phyloP scores from a whole-genome alignment of 2,113 vertebrate species.

The Solenodon paradoxus region DNA sequence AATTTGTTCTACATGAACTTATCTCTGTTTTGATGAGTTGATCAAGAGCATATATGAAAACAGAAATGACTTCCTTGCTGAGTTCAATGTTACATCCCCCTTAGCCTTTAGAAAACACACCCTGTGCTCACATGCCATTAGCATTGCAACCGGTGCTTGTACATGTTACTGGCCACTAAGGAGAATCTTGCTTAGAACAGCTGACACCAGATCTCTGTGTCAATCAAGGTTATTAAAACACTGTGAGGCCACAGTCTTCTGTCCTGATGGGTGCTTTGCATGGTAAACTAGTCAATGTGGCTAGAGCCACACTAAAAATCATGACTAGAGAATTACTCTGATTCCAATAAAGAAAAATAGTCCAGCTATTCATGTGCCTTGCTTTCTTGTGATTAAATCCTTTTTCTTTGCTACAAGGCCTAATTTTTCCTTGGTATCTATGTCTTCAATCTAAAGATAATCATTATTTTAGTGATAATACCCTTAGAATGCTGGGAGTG shows the following conservation, averaged over 20 bases:
- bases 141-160: neutral
- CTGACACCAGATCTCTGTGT: neutral
- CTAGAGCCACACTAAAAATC: neutral
- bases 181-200: neutral
- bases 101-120: constrained; percentile 49
- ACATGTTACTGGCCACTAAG: neutral
- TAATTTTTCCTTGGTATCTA: neutral
- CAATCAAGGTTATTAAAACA: neutral
- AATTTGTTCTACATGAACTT: constrained; percentile 48
- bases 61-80: constrained; percentile 62
- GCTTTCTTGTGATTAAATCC: neutral
- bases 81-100: neutral
- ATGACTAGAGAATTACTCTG: neutral
- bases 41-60: constrained; percentile 69
- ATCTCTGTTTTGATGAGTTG: constrained; percentile 32
- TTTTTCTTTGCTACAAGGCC: neutral
- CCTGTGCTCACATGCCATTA: neutral
- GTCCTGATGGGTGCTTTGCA: neutral
- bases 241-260: neutral
- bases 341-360: neutral
- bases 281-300: neutral
- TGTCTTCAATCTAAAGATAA: neutral
- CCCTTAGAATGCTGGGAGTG: neutral
- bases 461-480: neutral
- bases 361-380: neutral